Percentiles rank a stretch among this genome's conserved stretches.
Evolutionary conservation across 1,140 invertebrate genomes (phyloP).

Genomic region (Euglossa dilemma): DNA sequence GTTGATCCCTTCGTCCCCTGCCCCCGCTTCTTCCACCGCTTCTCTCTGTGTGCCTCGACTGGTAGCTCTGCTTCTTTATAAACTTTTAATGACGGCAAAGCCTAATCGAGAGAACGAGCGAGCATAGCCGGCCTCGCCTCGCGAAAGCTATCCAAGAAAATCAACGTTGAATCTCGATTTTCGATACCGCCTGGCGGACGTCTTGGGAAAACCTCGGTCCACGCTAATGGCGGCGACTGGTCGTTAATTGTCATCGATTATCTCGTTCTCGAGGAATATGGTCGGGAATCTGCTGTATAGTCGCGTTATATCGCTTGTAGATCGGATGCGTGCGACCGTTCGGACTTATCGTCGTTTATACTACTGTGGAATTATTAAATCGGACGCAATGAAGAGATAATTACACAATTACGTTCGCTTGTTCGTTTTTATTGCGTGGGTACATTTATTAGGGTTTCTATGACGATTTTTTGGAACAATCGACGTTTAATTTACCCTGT

Average conservation of each 20-base stretch:
- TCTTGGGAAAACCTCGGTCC: conserved; percentile 3
- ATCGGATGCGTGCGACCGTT: too few species aligned
- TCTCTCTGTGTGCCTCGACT: conserved; percentile 54
- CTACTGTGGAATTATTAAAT: too few species aligned
- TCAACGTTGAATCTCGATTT: conserved; percentile 70
- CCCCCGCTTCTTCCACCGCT: not conserved
- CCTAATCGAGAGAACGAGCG: conserved; percentile 80
- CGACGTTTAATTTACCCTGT: too few species aligned
- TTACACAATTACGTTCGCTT: too few species aligned
- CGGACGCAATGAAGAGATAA: too few species aligned
- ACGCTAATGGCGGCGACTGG: not conserved
- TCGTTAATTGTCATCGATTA: conserved; percentile 41
- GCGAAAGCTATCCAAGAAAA: conserved; percentile 59
- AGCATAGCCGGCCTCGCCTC: conserved; percentile 35
- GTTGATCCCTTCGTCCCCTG: conserved; percentile 43
- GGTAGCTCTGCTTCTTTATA: conserved; percentile 81
- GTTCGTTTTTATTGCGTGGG: too few species aligned
- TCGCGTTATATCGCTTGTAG: too few species aligned
- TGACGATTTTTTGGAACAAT: too few species aligned
- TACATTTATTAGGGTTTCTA: too few species aligned
- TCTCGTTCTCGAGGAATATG: not conserved
- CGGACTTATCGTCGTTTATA: too few species aligned
- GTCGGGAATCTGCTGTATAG: not conserved
- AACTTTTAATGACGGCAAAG: conserved; percentile 83
- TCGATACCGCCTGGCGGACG: conserved; percentile 66